Evolutionary conservation across 2,888 invertebrate genomes (phyloP), one percentile per base, ranked within the genome.

Genomic region (Noctua janthina): DNA sequence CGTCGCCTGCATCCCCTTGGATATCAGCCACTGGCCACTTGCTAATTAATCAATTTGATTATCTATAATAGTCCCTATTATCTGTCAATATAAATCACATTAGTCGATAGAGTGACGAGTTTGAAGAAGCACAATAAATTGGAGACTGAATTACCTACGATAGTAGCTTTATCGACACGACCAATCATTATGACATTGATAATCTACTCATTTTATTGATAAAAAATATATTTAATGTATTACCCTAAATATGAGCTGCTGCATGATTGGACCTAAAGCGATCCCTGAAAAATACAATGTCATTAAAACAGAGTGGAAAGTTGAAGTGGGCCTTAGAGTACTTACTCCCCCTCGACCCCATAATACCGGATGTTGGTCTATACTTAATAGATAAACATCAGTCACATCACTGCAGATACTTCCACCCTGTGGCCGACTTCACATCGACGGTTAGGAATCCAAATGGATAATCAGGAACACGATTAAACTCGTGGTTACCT

Each of bases 141-240:
- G 54, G 46, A 67, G 56, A 87, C 78, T 77, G 81, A 74, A 83
- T 82, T 74, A 84, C 56, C 49, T 87, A 84, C 49, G 64, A 78
- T 77, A 70, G 75, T 76, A 74, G 51, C 46, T 77, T 59, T 87
- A 74, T 87, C 62, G 72, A 79, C 76, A 84, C 77, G 71, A 78
- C 43, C 70, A 62, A 72, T 77, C 67, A 82, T 76, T 79, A 49
- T 78, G 59, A 71, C 73, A 81, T 71, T 80, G 82, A 85, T 87
- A 72, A 87, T 76, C 82, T 67, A 64, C 39, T 59, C 54, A 76
- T 74, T 83, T 51, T 51, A 64, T 75, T 74, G 86, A 87, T 87
- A 76, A 86, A 74, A 72, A 43, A 62, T 35, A 59, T 62, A 20
- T 77, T 67, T 10, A 10, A 5, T 67, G 13, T 67, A 13, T 67